phyloP scores from a whole-genome alignment of 2,888 invertebrate genomes.

The Pogonocherus hispidulus region DNA sequence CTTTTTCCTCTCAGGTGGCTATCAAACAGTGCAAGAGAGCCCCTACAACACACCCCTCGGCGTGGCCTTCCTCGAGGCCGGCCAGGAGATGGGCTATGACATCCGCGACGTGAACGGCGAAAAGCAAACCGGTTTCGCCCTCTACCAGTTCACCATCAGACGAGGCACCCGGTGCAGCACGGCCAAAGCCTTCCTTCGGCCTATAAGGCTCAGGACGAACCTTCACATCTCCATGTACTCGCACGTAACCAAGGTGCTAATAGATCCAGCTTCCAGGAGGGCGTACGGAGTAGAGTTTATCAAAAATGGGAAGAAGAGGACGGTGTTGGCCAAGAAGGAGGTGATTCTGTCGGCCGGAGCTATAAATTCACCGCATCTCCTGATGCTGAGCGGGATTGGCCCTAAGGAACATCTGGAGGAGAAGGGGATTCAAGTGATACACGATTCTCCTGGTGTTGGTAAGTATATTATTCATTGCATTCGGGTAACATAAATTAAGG shows the following conservation, averaged over 20 bases:
- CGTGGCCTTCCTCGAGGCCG: slow-evolving; percentile 88
- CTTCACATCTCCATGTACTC: slow-evolving; percentile 86
- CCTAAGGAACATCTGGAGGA: slow-evolving; percentile 81
- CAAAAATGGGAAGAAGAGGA: slow-evolving; percentile 77
- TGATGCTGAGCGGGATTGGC: slow-evolving; percentile 92
- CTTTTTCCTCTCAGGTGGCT: slow-evolving; percentile 81
- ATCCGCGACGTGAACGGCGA: slow-evolving; percentile 88
- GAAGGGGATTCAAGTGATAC: slow-evolving; percentile 76
- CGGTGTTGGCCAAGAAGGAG: slow-evolving; percentile 80
- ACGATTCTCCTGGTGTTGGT: slow-evolving; percentile 82
- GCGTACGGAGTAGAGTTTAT: slow-evolving; percentile 86
- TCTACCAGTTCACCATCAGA: slow-evolving; percentile 92
- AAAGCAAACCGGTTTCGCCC: slow-evolving; percentile 88
- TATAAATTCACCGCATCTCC: slow-evolving; percentile 90
- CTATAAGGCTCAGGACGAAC: slow-evolving; percentile 82
- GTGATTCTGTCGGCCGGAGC: slow-evolving; percentile 92
- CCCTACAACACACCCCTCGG: slow-evolving; percentile 88
- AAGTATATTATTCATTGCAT: too few species aligned
- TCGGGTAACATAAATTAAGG: too few species aligned
- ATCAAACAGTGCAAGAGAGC: slow-evolving; percentile 81
- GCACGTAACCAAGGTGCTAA: slow-evolving; percentile 79
- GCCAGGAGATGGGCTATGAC: slow-evolving; percentile 93
- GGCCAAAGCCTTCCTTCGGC: slow-evolving; percentile 88
- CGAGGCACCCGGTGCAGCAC: slow-evolving; percentile 86
- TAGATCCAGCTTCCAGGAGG: slow-evolving; percentile 79